Evolutionary conservation across 2,113 vertebrate species (phyloP).

Genomic region (Podilymbus podiceps): DNA sequence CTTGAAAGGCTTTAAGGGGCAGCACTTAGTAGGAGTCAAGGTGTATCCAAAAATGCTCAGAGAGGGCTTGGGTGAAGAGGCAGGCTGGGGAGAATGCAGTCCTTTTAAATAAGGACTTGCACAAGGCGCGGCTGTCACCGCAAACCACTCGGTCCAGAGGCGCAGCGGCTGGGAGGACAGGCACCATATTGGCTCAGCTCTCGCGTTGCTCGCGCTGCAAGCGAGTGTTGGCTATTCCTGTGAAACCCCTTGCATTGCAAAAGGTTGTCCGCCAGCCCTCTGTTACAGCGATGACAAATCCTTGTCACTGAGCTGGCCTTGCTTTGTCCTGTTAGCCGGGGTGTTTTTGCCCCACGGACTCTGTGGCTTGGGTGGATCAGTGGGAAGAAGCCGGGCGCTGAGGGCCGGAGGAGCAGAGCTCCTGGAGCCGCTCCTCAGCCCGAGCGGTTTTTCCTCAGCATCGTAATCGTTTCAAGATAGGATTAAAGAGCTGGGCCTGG

Average conservation of each 20-base stretch:
- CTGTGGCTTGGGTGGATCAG: neutral
- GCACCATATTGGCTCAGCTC: no score
- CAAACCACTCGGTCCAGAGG: neutral
- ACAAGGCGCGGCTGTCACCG: rapidly evolving
- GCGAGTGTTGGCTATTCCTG: neutral
- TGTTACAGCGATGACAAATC: neutral
- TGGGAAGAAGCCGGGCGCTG: neutral
- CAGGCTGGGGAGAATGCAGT: neutral
- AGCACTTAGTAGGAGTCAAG: neutral
- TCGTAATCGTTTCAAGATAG: rapidly evolving
- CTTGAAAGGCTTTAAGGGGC: neutral
- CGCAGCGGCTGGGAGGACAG: neutral
- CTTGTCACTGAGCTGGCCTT: neutral
- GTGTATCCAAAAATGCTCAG: neutral
- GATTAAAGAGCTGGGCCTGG: neutral
- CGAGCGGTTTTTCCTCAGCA: neutral
- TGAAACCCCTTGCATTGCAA: neutral
- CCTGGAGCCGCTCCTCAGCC: neutral
- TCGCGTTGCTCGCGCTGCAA: rapidly evolving
- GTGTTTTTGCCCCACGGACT: neutral
- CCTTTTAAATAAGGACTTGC: neutral
- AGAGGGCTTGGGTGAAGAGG: neutral
- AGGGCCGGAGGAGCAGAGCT: neutral
- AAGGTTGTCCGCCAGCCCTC: neutral
- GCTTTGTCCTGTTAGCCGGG: neutral